A percentile compares a stretch with the other conserved stretches of the same genome.
Conservation (phyloP, 1,140 invertebrate species). For the Drosophila simulans region DNA sequence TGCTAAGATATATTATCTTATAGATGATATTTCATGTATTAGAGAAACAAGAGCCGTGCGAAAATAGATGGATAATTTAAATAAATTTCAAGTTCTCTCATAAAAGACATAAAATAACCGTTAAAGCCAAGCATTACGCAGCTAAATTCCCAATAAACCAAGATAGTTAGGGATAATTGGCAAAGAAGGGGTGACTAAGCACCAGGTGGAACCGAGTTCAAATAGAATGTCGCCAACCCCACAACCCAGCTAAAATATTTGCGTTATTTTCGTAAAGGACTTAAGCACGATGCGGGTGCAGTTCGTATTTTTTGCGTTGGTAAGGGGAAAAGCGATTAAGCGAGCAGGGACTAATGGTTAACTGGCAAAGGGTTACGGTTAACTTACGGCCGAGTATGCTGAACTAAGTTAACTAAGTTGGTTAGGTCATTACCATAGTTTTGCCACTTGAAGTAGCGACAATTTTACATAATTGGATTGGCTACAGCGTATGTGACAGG, state of each 20-base stretch:
- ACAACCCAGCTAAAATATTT: conserved; percentile 58
- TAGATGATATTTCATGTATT: no score
- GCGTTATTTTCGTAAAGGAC: conserved; percentile 52
- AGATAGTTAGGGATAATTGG: conserved; percentile 41
- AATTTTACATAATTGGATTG: conserved; percentile 60
- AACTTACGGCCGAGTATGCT: conserved; percentile 39
- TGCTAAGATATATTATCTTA: background rate
- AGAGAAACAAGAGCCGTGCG: background rate
- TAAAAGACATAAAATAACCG: conserved; percentile 27
- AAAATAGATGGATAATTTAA: background rate
- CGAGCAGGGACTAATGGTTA: conserved; percentile 21
- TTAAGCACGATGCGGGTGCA: conserved; percentile 41
- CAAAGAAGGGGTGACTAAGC: conserved; percentile 65
- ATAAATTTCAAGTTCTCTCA: background rate
- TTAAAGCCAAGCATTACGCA: conserved; percentile 26
- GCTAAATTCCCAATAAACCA: conserved; percentile 34
- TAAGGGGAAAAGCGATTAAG: conserved; percentile 22
- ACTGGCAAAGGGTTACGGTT: conserved; percentile 32
- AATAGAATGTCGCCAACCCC: conserved; percentile 22
- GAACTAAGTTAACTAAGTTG: conserved; percentile 24
- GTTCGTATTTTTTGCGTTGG: conserved; percentile 4
- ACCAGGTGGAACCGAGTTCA: conserved; percentile 61
- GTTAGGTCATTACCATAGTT: conserved; percentile 58
- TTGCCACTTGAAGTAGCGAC: conserved; percentile 51
- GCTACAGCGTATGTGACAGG: conserved; percentile 31